Conservation (phyloP, 2,113 vertebrate species). For the Apteryx mantelli region DNA sequence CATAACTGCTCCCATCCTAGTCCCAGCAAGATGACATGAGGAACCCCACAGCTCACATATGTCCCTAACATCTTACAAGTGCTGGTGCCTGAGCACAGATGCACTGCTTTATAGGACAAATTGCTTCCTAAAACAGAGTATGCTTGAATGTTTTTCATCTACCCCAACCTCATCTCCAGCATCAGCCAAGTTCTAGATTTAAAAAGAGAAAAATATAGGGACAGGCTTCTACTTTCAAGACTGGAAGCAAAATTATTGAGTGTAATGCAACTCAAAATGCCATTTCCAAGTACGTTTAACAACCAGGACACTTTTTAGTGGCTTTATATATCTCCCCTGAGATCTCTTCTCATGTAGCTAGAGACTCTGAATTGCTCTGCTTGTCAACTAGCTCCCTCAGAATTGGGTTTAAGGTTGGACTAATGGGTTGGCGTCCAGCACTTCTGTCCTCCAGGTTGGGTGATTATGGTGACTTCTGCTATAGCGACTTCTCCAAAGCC, state of each 20-base stretch:
- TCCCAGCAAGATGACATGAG: not conserved
- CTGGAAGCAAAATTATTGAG: not conserved
- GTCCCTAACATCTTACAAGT: not conserved
- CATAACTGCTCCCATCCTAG: not conserved
- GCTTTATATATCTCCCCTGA: not conserved
- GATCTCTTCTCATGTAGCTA: not conserved
- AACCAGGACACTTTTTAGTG: not conserved
- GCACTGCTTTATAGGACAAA: not conserved
- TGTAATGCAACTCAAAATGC: not conserved
- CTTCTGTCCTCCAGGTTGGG: not conserved
- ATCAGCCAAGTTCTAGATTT: not conserved
- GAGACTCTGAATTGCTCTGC: not conserved
- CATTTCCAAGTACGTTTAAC: not conserved
- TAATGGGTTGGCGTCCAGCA: not conserved
- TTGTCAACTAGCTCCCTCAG: not conserved
- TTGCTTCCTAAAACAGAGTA: not conserved
- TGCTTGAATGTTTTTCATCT: not conserved
- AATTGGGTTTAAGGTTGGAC: not conserved
- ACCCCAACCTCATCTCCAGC: not conserved
- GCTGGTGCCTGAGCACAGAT: not conserved
- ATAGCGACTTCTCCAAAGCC: not conserved
- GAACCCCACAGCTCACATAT: not conserved
- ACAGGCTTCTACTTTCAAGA: not conserved
- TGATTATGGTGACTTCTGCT: not conserved
- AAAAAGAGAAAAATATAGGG: not conserved